A percentile compares a stretch with the other conserved stretches of the same genome.
Evolutionary conservation across 2,113 vertebrate genomes (phyloP).

Genomic region (Eonycteris spelaea): DNA sequence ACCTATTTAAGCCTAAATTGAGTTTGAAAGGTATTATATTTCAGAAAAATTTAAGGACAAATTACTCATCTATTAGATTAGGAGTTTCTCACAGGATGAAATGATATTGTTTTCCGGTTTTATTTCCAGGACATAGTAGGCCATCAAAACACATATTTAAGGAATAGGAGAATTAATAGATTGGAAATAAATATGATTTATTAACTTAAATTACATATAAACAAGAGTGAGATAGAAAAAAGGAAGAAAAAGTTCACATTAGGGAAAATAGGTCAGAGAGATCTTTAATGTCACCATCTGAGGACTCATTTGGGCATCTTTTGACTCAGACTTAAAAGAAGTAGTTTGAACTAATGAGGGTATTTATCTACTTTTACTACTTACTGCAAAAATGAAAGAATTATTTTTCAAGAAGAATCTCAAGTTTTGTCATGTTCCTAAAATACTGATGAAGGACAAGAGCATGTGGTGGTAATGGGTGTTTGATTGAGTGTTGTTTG

Average conservation of each 20-base stretch:
- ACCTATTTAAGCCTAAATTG: not conserved
- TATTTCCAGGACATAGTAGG: not conserved
- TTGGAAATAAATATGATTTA: not conserved
- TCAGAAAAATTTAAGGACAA: not conserved
- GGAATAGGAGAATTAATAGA: not conserved
- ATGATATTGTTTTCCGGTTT: not conserved
- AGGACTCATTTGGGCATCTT: not conserved
- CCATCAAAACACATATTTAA: not conserved
- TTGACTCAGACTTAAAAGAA: not conserved
- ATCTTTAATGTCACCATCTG: not conserved
- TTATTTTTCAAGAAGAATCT: constrained; percentile 30
- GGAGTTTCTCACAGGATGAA: not conserved
- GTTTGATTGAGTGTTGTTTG: not conserved
- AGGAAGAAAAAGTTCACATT: not conserved
- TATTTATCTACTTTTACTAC: not conserved
- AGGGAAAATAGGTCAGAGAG: not conserved
- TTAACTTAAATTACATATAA: not conserved
- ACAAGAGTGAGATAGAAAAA: not conserved
- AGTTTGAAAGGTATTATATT: not conserved
- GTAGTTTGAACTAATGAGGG: not conserved
- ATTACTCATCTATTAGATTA: not conserved
- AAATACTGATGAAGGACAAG: not conserved
- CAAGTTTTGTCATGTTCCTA: not conserved
- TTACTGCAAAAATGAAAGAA: not conserved
- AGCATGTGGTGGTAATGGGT: not conserved